Base-by-base conservation (phyloP, 2,888 invertebrate genomes). In the Drosophila neutralis region DNA sequence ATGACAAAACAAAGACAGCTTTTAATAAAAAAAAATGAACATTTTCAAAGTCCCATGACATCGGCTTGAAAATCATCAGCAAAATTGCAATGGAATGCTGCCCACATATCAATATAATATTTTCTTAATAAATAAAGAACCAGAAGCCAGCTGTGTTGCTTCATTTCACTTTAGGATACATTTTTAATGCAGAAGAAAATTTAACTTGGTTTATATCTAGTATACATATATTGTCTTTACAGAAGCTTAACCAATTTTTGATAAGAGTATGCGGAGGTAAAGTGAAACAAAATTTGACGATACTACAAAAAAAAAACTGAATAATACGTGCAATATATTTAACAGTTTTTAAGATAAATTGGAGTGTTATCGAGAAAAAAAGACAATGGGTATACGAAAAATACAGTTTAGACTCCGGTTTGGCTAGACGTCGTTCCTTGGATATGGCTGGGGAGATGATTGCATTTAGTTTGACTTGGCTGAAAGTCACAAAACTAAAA, bases 391-490 rank as follows among this genome's bases (percentile, higher is more conserved):
- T 29, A 49, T 58, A 1, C 21, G 21, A 36, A 38, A 21, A 45
- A 45, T 45, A 15, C 4, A 57, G 31, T 5, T 15, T 15, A 13
- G 40, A 33, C 40, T 31, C 29, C 21, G 8, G 36, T 31, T 15
- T 18, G 49, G 42, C 61, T 35, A 27, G 51, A 51, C 38, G 33
- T 45, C 33, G 49, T 27, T 40, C 38, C 4, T 38, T 36, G 27
- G 53, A 40, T 31, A n/a, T 42, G 24, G 27, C 33, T 65, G 40
- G 18, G 27, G 8, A 63, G 45, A 69, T 66, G 72, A 83, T 76
- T 75, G 78, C 76, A 71, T 49, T 76, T 72, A 79, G 78, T 78
- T 82, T 70, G 65, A 80, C 81, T 87, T 79, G 83, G 80, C 77
- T 83, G 74, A 53, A 76, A 83, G 81, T 81, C 78, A 72, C n/a